phyloP scores from a whole-genome alignment of 1,140 invertebrate genomes.

The Myzus persicae region DNA sequence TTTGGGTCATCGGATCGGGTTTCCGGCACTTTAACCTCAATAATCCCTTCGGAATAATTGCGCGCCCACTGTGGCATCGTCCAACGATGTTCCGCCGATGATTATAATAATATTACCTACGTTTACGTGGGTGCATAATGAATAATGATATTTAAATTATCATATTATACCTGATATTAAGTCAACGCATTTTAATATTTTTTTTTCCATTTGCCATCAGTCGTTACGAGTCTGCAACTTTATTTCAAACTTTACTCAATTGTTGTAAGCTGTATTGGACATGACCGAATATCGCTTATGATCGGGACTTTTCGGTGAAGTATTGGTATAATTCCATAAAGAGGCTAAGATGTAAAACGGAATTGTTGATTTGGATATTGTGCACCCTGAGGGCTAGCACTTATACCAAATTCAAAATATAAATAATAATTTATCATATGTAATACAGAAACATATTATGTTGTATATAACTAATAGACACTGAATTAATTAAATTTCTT shows the following conservation, averaged over 20 bases:
- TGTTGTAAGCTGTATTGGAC: not conserved
- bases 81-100: not conserved
- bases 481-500: too few species aligned
- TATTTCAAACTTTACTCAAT: not conserved
- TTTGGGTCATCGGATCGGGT: slow-evolving; percentile 5
- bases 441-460: too few species aligned
- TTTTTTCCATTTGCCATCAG: not conserved
- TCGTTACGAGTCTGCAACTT: not conserved
- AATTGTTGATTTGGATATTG: not conserved
- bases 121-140: not conserved
- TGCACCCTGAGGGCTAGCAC: too few species aligned
- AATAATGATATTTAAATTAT: not conserved
- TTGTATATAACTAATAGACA: too few species aligned
- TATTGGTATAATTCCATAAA: not conserved
- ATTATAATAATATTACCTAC: not conserved
- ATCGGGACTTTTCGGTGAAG: not conserved
- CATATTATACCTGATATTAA: not conserved
- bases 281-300: not conserved
- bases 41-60: not conserved
- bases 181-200: not conserved
- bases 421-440: too few species aligned
- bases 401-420: too few species aligned
- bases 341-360: too few species aligned
- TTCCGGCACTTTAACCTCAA: not conserved
- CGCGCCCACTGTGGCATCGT: not conserved